Evolutionary conservation across 2,888 invertebrate genomes (phyloP).

Genomic region (Spodoptera exigua): DNA sequence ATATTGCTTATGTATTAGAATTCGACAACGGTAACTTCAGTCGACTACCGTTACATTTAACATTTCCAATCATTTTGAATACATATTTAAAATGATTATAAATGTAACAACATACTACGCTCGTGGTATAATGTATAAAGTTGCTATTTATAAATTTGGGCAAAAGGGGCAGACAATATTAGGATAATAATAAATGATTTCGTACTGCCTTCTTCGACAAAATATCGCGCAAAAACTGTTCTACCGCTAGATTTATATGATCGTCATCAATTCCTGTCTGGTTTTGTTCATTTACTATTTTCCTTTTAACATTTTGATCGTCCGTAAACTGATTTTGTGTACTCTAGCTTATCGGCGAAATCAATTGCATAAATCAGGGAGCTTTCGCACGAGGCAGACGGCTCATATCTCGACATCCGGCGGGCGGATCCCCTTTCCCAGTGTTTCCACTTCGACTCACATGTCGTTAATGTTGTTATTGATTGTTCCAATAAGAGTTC

Average conservation of each 20-base stretch:
- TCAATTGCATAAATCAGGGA: slow-evolving; percentile 67
- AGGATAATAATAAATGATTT: slow-evolving; percentile 10
- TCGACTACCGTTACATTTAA: slow-evolving; percentile 67
- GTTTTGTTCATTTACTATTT: slow-evolving; percentile 27
- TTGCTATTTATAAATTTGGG: slow-evolving; percentile 32
- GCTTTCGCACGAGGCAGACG: slow-evolving; percentile 71
- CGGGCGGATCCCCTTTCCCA: slow-evolving; percentile 68
- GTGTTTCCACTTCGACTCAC: slow-evolving; percentile 69
- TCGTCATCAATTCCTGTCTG: slow-evolving; percentile 33
- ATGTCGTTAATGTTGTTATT: slow-evolving; percentile 66
- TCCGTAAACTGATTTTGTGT: slow-evolving; percentile 27
- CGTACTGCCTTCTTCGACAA: slow-evolving; percentile 15
- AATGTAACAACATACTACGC: slow-evolving; percentile 48
- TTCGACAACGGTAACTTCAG: slow-evolving; percentile 66
- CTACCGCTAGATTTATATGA: slow-evolving; percentile 29
- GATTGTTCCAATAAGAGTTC: slow-evolving; percentile 60
- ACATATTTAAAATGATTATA: slow-evolving; percentile 57
- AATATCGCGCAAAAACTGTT: slow-evolving; percentile 22
- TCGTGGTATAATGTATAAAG: slow-evolving; percentile 24
- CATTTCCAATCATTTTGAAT: slow-evolving; percentile 65
- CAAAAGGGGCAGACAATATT: slow-evolving; percentile 32
- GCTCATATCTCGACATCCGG: slow-evolving; percentile 78
- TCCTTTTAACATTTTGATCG: slow-evolving; percentile 24
- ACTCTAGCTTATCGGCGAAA: slow-evolving; percentile 32
- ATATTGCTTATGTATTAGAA: slow-evolving; percentile 69